Evolutionary conservation across 1,140 invertebrate species (phyloP).

Genomic region (Cotesia glomerata): DNA sequence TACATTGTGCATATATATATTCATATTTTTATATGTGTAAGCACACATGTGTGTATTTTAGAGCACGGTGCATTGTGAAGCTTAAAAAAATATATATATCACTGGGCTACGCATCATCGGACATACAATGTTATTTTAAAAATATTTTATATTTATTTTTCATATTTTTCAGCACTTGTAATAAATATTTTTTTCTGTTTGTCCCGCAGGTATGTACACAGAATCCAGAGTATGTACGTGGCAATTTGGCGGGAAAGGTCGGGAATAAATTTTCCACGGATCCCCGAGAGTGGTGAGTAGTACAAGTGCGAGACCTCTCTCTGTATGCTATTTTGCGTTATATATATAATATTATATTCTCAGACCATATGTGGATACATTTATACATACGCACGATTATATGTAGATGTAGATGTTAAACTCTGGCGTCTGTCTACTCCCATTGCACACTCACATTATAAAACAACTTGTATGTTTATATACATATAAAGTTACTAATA

Average conservation of each 20-base stretch:
- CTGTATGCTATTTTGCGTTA: neutral
- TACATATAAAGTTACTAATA: neutral
- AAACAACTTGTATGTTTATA: neutral
- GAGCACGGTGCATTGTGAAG: neutral
- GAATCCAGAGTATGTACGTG: neutral
- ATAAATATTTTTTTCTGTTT: conserved; percentile 18
- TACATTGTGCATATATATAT: neutral
- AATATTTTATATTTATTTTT: neutral
- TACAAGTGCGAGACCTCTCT: conserved; percentile 1
- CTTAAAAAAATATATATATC: neutral
- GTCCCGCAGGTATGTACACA: neutral
- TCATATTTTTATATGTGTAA: too few species aligned
- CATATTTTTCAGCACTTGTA: neutral
- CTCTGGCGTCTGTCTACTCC: too few species aligned
- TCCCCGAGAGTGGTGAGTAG: conserved; percentile 15
- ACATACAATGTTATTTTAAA: neutral
- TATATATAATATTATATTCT: neutral
- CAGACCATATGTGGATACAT: conserved; percentile 26
- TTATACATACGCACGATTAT: neutral
- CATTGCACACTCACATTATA: too few species aligned
- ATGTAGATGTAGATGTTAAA: neutral
- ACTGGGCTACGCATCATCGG: neutral
- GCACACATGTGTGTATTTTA: too few species aligned
- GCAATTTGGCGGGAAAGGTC: conserved; percentile 16
- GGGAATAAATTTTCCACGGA: conserved; percentile 21